Percentiles rank a stretch among this genome's conserved stretches.
Conservation (phyloP, 1,140 invertebrate genomes). For the Araneus ventricosus region DNA sequence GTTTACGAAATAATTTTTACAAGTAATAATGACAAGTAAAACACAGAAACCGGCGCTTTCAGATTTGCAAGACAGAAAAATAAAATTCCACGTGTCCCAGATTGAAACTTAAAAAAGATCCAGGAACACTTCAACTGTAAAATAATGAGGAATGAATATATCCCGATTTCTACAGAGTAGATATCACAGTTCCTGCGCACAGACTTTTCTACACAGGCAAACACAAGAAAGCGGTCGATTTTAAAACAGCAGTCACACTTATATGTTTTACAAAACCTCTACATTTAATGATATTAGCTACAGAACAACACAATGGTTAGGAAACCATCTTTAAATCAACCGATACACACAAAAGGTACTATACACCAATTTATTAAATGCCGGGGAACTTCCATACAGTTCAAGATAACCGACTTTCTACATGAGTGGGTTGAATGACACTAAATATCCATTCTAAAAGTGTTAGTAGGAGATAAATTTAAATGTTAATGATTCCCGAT, state of each 20-base stretch:
- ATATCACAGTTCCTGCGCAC: conserved; percentile 58
- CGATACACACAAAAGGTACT: not conserved
- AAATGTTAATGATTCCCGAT: not conserved
- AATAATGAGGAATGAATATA: conserved; percentile 56
- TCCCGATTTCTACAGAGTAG: conserved; percentile 46
- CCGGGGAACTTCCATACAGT: not conserved
- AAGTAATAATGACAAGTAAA: conserved; percentile 48
- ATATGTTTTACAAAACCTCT: not conserved
- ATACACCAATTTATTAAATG: not conserved
- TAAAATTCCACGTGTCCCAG: conserved; percentile 57
- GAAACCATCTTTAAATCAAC: not conserved
- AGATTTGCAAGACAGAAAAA: conserved; percentile 37
- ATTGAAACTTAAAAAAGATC: conserved; percentile 33
- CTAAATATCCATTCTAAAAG: conserved; percentile 5
- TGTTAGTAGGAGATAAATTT: not conserved
- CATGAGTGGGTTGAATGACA: not conserved
- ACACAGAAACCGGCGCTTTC: conserved; percentile 16
- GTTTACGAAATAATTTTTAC: conserved; percentile 34
- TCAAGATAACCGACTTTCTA: not conserved
- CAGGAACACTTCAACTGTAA: conserved; percentile 63
- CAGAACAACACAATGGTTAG: not conserved
- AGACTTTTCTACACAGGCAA: not conserved
- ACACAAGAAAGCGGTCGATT: not conserved
- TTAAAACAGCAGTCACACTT: conserved; percentile 11
- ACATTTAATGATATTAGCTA: not conserved